phyloP scores from a whole-genome alignment of 2,113 vertebrate genomes.

The Vulpes ferrilata region DNA sequence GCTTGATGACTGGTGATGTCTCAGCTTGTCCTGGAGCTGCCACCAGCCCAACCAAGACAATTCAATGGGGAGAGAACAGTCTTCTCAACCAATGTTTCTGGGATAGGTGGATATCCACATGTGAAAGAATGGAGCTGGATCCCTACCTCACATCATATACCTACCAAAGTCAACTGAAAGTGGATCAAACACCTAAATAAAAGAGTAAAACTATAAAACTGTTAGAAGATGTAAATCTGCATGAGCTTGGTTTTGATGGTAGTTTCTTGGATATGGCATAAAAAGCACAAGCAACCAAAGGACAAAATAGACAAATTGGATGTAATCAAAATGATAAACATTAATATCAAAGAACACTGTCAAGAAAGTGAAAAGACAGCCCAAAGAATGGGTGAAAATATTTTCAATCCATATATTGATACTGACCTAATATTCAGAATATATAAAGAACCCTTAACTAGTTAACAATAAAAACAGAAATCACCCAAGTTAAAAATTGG shows the following conservation, averaged over 20 bases:
- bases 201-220: background rate
- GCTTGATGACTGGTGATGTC: no score
- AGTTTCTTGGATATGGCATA: background rate
- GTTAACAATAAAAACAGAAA: background rate
- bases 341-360: background rate
- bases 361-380: background rate
- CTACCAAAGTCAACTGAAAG: background rate
- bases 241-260: background rate
- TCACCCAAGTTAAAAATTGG: background rate
- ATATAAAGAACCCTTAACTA: background rate
- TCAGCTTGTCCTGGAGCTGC: no score
- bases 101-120: background rate
- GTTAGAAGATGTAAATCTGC: background rate
- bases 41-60: background rate
- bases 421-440: background rate
- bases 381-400: background rate
- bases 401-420: background rate
- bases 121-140: background rate
- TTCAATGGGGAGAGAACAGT: background rate
- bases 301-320: background rate
- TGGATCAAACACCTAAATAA: background rate
- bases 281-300: background rate
- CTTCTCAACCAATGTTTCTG: background rate
- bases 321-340: background rate
- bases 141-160: no score